Percentiles rank a stretch among this genome's conserved stretches.
These are phyloP conservation scores for Myrmophylax atrothorax DNA, from an alignment of 2,113 vertebrate species.

Conservation along the genomic window DNA sequence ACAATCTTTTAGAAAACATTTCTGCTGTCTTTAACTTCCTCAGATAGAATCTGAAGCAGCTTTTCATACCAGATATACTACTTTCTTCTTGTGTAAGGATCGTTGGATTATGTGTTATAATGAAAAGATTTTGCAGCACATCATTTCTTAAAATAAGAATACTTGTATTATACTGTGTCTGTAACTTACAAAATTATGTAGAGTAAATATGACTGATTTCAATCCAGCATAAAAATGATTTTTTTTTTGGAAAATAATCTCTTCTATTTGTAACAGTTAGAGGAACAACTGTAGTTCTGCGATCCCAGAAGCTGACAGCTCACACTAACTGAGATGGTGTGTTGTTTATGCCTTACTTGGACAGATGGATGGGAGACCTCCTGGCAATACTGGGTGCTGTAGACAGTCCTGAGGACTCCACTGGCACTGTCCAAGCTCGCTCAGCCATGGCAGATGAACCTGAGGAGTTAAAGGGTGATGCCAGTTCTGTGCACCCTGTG, in stretches of 20 bases:
- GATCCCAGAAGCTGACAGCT: not conserved
- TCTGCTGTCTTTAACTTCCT: not conserved
- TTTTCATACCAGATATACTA: not conserved
- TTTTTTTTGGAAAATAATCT: not conserved
- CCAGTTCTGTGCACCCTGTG: no score
- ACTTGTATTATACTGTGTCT: not conserved
- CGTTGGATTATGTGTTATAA: not conserved
- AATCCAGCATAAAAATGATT: not conserved
- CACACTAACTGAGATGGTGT: not conserved
- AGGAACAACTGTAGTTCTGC: not conserved
- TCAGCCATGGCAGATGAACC: no score
- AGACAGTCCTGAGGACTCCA: no score
- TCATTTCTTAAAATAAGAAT: not conserved
- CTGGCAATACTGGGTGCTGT: no score
- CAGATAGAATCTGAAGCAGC: not conserved
- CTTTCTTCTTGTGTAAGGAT: not conserved
- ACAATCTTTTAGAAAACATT: not conserved
- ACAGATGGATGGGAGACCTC: not conserved
- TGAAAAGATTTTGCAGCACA: not conserved
- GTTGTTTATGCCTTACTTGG: not conserved
- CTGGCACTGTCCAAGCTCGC: no score
- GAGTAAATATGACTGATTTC: not conserved
- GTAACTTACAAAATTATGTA: not conserved
- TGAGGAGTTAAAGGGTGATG: no score
- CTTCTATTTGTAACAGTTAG: not conserved